Evolutionary conservation across 1,140 invertebrate species (phyloP), one percentile per base, ranked within the genome.

Genomic region (Heliconius melpomene): DNA sequence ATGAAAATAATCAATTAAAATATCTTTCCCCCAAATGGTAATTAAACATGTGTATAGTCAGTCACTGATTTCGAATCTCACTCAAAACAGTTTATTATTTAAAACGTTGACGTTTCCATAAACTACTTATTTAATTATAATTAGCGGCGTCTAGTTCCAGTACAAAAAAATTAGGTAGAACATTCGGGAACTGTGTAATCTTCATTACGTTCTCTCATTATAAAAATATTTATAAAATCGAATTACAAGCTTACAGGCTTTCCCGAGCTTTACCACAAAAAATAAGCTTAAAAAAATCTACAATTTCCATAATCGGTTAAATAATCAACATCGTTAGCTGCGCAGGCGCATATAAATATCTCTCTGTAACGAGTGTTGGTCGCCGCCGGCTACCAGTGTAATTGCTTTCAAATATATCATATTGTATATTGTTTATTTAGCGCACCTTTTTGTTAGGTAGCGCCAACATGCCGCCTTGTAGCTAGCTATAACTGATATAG

Each of bases 331-430:
- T 72, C 71, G 71, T 72, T 72, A 72, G 71, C 71, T 72, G 71
- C 32, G 29, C 71, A n/a, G 71, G 71, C 71, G 36, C 36, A 72
- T 57, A 83, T 85, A 78, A 78, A 78, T 72, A 72, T 32, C 50
- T 23, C 11, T 7, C 80, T 77, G 85, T 90, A 91, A 92, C 89
- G 85, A 92, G 87, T 85, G 79, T 85, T 85, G 83, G 79, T 79
- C 84, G 91, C 91, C 89, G 83, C 52, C 85, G 91, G 91, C 89
- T 72, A 82, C 82, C 29, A 74, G 76, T 75, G 84, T 92, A 89
- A 93, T 93, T 92, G 87, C 89, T 90, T 91, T 91, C 86, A 82
- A 89, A 92, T 89, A 93, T 93, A 88, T 90, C 87, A 88, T 89
- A 84, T 85, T 26, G 84, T 85, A 89, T 86, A 91, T 91, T 93